phyloP scores from a whole-genome alignment of 2,797 vertebrate species.

The Halcyon leucocephala region DNA sequence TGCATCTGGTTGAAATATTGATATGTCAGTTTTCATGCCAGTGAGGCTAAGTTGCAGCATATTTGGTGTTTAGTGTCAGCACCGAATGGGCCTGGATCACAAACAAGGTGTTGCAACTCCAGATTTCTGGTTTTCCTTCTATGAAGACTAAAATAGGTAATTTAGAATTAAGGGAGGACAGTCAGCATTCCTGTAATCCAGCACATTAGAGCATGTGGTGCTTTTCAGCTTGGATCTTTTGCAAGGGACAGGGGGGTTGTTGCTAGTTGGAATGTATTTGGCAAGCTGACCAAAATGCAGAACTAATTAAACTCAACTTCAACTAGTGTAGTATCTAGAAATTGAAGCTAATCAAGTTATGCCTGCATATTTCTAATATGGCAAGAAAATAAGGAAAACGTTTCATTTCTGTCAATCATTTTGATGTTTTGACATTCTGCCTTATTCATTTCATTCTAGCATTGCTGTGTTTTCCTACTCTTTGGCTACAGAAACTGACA shows the following conservation, averaged over 20 bases:
- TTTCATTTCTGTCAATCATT: slow-evolving; percentile 20
- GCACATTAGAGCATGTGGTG: rapidly evolving
- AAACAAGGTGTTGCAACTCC: neutral
- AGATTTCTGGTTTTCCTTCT: neutral
- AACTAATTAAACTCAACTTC: neutral
- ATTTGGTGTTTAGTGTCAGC: neutral
- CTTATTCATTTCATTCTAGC: neutral
- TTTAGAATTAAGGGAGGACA: neutral
- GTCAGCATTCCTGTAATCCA: neutral
- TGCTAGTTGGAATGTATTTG: neutral
- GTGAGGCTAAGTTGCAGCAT: neutral
- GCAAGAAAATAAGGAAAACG: slow-evolving; percentile 23
- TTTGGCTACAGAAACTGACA: slow-evolving; percentile 16
- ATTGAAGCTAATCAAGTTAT: neutral
- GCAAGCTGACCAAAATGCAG: slow-evolving; percentile 16
- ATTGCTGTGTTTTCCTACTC: neutral
- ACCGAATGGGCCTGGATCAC: neutral
- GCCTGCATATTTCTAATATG: neutral
- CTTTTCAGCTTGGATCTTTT: neutral
- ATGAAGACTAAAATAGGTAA: neutral
- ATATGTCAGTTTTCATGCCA: neutral
- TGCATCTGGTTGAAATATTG: neutral
- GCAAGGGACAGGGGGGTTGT: neutral
- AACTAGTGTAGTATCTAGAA: neutral
- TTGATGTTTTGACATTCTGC: slow-evolving; percentile 9